Conservation (phyloP, 2,797 vertebrate genomes). For the Scomberomorus guttatus region DNA sequence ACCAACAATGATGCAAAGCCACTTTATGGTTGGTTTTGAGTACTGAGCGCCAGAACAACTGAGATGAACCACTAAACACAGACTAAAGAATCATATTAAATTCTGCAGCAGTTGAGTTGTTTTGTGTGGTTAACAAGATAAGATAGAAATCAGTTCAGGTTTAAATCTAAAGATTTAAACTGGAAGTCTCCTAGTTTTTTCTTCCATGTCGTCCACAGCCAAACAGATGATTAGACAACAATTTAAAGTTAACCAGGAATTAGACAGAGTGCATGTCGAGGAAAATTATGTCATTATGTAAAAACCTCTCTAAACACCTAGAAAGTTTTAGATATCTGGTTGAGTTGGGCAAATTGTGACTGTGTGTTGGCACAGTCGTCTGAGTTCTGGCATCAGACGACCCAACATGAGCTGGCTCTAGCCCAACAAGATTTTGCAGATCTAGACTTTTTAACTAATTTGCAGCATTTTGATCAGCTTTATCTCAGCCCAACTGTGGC, state of each 20-base stretch:
- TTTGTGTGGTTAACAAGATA: slow-evolving; percentile 21
- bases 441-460: neutral
- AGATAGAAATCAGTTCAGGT: neutral
- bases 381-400: too few relatives aligned
- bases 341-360: too few relatives aligned
- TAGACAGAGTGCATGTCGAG: too few relatives aligned
- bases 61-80: neutral
- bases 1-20: neutral
- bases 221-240: neutral
- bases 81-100: neutral
- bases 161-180: neutral
- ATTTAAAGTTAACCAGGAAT: too few relatives aligned
- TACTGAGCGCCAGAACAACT: neutral
- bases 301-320: neutral
- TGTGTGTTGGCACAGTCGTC: too few relatives aligned
- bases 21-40: slow-evolving; percentile 6
- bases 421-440: neutral
- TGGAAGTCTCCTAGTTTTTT: too few relatives aligned
- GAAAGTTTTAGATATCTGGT: neutral
- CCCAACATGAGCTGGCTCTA: too few relatives aligned
- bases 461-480: neutral
- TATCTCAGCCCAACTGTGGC: too few relatives aligned
- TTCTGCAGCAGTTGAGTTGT: neutral
- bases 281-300: too few relatives aligned
- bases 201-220: neutral